phyloP scores from a whole-genome alignment of 2,888 invertebrate genomes.

The Amblyteles armatorius region DNA sequence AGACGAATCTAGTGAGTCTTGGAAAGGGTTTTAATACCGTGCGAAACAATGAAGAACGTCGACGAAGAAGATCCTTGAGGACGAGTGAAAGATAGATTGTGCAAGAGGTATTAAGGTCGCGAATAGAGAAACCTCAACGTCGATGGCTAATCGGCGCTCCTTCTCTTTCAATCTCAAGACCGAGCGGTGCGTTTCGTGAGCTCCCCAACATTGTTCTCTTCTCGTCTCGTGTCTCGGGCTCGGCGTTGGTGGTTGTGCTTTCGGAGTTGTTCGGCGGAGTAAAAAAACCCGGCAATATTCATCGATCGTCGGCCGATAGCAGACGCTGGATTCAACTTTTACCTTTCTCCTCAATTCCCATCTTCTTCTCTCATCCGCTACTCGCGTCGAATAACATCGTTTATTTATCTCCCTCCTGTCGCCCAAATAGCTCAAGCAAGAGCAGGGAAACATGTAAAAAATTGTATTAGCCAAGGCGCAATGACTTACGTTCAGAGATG shows the following conservation, averaged over 20 bases:
- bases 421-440: neutral
- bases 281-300: slow-evolving; percentile 50
- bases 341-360: slow-evolving; percentile 23
- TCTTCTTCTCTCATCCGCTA: slow-evolving; percentile 1
- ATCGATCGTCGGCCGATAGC: slow-evolving; percentile 34
- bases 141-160: slow-evolving; percentile 68
- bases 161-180: slow-evolving; percentile 49
- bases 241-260: neutral
- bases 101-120: slow-evolving; percentile 47
- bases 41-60: slow-evolving; percentile 24
- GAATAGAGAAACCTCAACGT: slow-evolving; percentile 54
- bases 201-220: slow-evolving; percentile 30
- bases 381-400: neutral
- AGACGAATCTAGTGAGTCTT: too few species aligned
- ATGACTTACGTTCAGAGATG: too few species aligned
- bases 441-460: too few species aligned
- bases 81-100: neutral
- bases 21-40: too few species aligned
- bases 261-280: slow-evolving; percentile 36
- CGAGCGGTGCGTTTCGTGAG: slow-evolving; percentile 11
- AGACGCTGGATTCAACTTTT: slow-evolving; percentile 32
- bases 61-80: slow-evolving; percentile 14
- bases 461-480: too few species aligned
- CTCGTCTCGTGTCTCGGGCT: neutral
- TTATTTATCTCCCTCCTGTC: slow-evolving; percentile 15